phyloP scores from a whole-genome alignment of 1,140 invertebrate species.

The Hirudo medicinalis region DNA sequence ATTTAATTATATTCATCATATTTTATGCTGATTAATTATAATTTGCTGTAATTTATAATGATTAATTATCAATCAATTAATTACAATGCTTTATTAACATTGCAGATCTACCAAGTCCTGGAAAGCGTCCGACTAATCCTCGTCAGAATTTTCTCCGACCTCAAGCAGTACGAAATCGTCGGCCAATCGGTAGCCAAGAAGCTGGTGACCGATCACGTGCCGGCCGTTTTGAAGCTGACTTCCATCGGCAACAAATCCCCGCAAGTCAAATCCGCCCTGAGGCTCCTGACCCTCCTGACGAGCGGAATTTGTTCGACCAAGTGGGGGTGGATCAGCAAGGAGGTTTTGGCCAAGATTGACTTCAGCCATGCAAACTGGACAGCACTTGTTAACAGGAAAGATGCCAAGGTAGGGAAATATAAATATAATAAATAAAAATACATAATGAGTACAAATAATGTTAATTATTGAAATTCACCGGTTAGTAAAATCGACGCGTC shows the following conservation, averaged over 20 bases:
- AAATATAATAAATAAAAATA: neutral
- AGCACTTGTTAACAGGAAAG: conserved; percentile 10
- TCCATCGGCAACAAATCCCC: neutral
- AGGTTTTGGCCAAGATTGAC: neutral
- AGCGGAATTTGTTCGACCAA: neutral
- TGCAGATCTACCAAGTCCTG: neutral
- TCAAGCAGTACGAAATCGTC: neutral
- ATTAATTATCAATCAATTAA: no score
- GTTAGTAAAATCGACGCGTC: no score
- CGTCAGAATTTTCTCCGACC: neutral
- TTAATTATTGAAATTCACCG: neutral
- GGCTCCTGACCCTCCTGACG: neutral
- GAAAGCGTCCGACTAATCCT: neutral
- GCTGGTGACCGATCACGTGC: neutral
- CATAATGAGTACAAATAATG: no score
- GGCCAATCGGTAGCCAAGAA: neutral
- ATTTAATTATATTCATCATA: no score
- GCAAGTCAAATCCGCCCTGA: conserved; percentile 2
- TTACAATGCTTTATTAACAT: no score
- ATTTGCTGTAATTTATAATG: no score
- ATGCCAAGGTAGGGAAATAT: neutral
- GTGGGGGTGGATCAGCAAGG: conserved; percentile 2
- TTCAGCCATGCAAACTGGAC: neutral
- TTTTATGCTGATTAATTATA: no score
- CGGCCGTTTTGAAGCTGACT: neutral